phyloP scores from a whole-genome alignment of 2,888 invertebrate species.

The Amiota communis region DNA sequence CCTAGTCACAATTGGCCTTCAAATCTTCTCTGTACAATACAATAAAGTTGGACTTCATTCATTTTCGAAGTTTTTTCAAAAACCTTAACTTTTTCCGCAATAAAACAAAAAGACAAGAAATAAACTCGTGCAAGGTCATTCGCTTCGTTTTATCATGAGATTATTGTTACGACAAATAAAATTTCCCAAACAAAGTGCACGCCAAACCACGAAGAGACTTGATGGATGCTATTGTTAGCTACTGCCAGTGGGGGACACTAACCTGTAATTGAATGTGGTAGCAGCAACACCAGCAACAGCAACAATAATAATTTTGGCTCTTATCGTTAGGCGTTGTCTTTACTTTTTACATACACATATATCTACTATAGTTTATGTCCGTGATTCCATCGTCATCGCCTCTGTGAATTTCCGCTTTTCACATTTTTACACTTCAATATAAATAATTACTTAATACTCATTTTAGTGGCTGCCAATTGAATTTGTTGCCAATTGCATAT shows the following conservation, averaged over 20 bases:
- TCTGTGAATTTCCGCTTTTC: conserved; percentile 42
- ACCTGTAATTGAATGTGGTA: conserved; percentile 3
- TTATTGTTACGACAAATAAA: conserved; percentile 9
- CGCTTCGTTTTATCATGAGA: conserved; percentile 7
- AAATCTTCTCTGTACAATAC: no score
- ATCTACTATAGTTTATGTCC: no score
- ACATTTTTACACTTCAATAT: conserved; percentile 32
- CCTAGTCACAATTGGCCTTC: no score
- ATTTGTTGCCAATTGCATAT: conserved; percentile 39
- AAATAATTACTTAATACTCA: conserved; percentile 46
- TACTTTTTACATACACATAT: no score
- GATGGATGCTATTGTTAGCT: conserved; percentile 5
- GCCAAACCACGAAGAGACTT: background rate
- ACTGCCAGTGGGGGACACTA: conserved; percentile 5
- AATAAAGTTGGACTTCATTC: no score
- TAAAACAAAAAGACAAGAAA: background rate
- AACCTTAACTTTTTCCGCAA: background rate
- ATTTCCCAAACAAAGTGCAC: conserved; percentile 22
- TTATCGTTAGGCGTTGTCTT: conserved; percentile 8
- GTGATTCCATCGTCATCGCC: no score
- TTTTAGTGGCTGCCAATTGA: conserved; percentile 38
- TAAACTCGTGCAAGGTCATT: conserved; percentile 21
- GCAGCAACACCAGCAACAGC: background rate
- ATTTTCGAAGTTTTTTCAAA: background rate
- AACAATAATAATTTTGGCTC: conserved; percentile 15